Evolutionary conservation across 2,113 vertebrate genomes (phyloP).

Genomic region (Oophaga pumilio): DNA sequence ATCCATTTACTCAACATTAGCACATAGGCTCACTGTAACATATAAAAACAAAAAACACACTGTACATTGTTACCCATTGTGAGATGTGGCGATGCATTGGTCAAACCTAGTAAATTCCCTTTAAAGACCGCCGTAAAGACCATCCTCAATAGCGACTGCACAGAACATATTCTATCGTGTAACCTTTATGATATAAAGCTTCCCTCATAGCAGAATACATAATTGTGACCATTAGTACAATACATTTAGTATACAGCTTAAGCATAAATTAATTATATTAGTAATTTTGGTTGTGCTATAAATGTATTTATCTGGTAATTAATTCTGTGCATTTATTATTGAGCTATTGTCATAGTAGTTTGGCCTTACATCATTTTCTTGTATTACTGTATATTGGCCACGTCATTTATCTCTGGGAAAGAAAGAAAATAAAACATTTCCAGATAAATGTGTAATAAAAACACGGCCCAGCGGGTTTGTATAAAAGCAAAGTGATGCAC

Average conservation of each 20-base stretch:
- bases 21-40: no score
- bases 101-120: no score
- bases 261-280: background rate
- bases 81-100: no score
- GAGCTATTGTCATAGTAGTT: background rate
- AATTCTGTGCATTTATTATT: background rate
- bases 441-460: background rate
- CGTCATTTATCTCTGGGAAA: background rate
- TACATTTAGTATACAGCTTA: background rate
- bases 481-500: background rate
- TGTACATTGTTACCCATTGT: no score
- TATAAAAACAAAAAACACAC: no score
- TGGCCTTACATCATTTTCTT: conserved; percentile 5
- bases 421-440: background rate
- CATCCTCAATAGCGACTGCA: background rate
- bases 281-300: background rate
- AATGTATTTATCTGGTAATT: background rate
- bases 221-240: background rate
- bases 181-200: no score
- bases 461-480: background rate
- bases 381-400: background rate
- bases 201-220: background rate
- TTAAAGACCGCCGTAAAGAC: no score
- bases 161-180: background rate
- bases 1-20: no score